Percentiles rank a stretch among this genome's conserved stretches.
phyloP scores from a whole-genome alignment of 1,140 invertebrate genomes.

The Zaprionus davidi region DNA sequence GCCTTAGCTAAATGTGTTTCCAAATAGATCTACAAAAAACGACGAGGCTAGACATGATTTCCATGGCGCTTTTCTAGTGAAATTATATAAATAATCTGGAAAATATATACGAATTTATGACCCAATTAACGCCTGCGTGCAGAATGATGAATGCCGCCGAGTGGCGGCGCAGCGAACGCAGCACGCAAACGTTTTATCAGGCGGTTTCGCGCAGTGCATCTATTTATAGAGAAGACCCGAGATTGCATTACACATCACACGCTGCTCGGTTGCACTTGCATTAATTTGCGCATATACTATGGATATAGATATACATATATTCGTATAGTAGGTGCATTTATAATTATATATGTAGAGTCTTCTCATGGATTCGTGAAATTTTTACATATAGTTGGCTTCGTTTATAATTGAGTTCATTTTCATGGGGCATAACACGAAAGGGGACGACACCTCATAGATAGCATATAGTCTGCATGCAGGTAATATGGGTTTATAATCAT shows the following conservation, averaged over 20 bases:
- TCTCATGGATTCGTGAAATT: conserved; percentile 33
- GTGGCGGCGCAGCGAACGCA: conserved; percentile 18
- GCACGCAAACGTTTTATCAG: conserved; percentile 71
- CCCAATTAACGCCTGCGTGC: conserved; percentile 74
- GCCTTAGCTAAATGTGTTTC: conserved; percentile 32
- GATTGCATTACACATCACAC: conserved; percentile 69
- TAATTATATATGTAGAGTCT: conserved; percentile 31
- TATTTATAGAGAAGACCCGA: conserved; percentile 67
- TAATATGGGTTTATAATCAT: neutral
- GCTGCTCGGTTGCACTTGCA: conserved; percentile 59
- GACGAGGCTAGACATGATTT: conserved; percentile 21
- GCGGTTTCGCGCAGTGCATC: conserved; percentile 64
- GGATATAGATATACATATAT: conserved; percentile 30
- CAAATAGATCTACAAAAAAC: conserved; percentile 31
- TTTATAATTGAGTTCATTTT: conserved; percentile 48
- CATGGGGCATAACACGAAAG: neutral
- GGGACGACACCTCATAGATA: neutral
- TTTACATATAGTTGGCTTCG: conserved; percentile 42
- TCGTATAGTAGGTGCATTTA: conserved; percentile 19
- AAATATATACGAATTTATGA: conserved; percentile 71
- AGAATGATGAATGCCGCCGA: conserved; percentile 53
- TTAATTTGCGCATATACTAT: conserved; percentile 16
- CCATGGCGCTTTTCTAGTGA: conserved; percentile 17
- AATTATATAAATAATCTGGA: conserved; percentile 68
- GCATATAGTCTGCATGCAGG: neutral